Conservation (phyloP, 2,888 invertebrate species). For the Bedellia somnulentella region DNA sequence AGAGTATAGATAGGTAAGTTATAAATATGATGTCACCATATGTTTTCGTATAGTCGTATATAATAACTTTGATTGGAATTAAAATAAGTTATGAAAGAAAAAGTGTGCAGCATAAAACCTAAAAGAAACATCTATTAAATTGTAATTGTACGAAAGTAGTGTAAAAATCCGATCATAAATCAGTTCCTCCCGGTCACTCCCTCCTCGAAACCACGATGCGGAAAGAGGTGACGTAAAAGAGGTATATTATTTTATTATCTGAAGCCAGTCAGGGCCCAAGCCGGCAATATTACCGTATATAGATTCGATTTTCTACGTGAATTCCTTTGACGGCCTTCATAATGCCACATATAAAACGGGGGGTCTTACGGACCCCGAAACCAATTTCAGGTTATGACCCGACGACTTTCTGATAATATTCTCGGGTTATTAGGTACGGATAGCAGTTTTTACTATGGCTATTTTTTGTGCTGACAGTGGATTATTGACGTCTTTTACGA, state of each 20-base stretch:
- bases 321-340: slow-evolving; percentile 64
- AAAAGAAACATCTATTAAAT: too few relatives aligned
- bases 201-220: slow-evolving; percentile 3
- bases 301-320: slow-evolving; percentile 65
- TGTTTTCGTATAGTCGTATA: too few relatives aligned
- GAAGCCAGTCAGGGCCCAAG: slow-evolving; percentile 44
- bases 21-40: too few relatives aligned
- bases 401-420: slow-evolving; percentile 62
- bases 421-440: slow-evolving; percentile 61
- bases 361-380: slow-evolving; percentile 61
- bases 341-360: slow-evolving; percentile 63
- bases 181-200: slow-evolving; percentile 17
- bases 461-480: slow-evolving; percentile 55
- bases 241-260: slow-evolving; percentile 61
- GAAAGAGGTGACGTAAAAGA: slow-evolving; percentile 34
- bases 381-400: slow-evolving; percentile 64
- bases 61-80: too few relatives aligned
- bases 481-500: slow-evolving; percentile 55
- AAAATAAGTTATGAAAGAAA: too few relatives aligned
- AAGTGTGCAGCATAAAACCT: too few relatives aligned
- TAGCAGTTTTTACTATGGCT: slow-evolving; percentile 62
- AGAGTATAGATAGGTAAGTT: too few relatives aligned
- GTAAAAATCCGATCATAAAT: too few relatives aligned
- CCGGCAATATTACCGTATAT: slow-evolving; percentile 58
- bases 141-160: too few relatives aligned